Base-by-base conservation (phyloP, 2,113 vertebrate species). In the Eonycteris spelaea region DNA sequence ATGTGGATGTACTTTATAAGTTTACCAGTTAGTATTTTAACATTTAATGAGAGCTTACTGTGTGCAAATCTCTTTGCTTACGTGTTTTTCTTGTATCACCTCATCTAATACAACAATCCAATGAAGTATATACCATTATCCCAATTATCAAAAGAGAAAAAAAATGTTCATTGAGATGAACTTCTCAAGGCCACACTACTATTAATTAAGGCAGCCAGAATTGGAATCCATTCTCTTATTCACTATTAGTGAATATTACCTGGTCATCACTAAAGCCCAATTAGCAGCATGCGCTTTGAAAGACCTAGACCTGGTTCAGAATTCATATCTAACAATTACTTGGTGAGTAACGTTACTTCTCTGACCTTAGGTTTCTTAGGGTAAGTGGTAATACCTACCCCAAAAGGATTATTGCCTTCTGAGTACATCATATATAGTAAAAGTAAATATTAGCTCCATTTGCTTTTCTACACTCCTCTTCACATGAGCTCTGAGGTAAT, bases 31-130 rank as follows among this genome's bases (percentile, higher is more conserved):
- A 86, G 33, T 55, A 67, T 86, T 86, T 77, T 90, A 77, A 55
- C 59, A 83, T 80, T 93, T 92, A 82, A 35, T 86, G 74, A 71
- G 74, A 77, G 38, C 30, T 88, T 92, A 65, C 84, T 86, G 12
- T 70, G 7, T 77, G 24, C 40, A 77, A 14, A 3, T 88, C 30
- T 78, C 63, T 86, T 84, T 67, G 28, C 35, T 67, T 71, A 12
- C 11, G 1, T 94, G 21, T 91, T 97, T 94, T 93, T 75, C 45
- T 33, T 86, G 26, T 68, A 33, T 71, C 61, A 53, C 18, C 19
- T 70, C 53, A 48, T 68, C 35, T 82, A 67, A 51, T 77, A 73
- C 24, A 74, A 45, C 33, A 70, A 3, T 90, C 30, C 24, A 35
- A 26, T 38, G 35, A 88, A 78, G 21, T 94, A 63, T 71, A 65